Percentiles rank a stretch among this genome's conserved stretches.
These are phyloP conservation scores for Plectropomus leopardus DNA, from an alignment of 2,113 vertebrate species.

Conservation along the genomic window DNA sequence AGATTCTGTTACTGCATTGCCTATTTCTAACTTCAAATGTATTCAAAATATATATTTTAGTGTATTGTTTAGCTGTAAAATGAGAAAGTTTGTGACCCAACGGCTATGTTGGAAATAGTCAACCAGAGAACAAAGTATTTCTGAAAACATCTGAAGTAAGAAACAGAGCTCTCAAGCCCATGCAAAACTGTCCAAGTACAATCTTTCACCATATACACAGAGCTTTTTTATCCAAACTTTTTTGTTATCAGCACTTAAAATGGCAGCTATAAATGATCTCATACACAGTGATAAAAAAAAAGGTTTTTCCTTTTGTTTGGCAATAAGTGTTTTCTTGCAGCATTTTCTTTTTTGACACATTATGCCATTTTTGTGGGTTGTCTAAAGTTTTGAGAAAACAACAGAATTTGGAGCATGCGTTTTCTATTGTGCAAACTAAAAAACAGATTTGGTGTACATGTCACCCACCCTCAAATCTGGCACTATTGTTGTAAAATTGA, in stretches of 20 bases:
- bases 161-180: neutral
- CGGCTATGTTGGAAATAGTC: too few relatives aligned
- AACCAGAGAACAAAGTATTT: too few relatives aligned
- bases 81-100: too few relatives aligned
- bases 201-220: too few relatives aligned
- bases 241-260: neutral
- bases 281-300: neutral
- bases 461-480: neutral
- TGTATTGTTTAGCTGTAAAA: too few relatives aligned
- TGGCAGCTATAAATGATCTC: neutral
- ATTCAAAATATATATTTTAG: too few relatives aligned
- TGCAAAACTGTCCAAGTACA: neutral
- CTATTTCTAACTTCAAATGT: too few relatives aligned
- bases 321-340: neutral
- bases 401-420: neutral
- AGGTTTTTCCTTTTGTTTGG: neutral
- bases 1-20: too few relatives aligned
- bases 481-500: neutral
- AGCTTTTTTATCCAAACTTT: neutral
- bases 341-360: neutral
- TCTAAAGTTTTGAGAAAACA: neutral
- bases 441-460: neutral
- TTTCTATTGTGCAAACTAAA: neutral
- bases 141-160: too few relatives aligned
- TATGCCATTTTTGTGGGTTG: neutral